Conservation (phyloP, 1,140 invertebrate genomes). For the Formica exsecta region DNA sequence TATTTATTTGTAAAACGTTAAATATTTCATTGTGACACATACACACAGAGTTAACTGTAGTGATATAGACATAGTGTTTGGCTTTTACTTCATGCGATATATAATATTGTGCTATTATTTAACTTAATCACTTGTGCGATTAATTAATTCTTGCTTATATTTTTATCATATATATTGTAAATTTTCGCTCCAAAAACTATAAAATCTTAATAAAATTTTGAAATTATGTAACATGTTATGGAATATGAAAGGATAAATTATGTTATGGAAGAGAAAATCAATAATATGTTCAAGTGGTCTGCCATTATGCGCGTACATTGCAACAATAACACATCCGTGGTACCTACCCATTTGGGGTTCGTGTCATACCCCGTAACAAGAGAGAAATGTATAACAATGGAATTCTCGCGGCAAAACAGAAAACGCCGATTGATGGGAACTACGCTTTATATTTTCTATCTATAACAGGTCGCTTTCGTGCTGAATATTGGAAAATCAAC, state of each 20-base stretch:
- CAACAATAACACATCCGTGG: not conserved
- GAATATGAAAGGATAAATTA: not conserved
- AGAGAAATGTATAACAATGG: slow-evolving; percentile 6
- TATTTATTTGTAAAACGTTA: too few species aligned
- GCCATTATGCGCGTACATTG: not conserved
- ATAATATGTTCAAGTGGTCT: slow-evolving; percentile 6
- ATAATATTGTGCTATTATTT: too few species aligned
- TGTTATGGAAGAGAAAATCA: not conserved
- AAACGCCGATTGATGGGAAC: slow-evolving; percentile 22
- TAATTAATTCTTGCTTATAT: too few species aligned
- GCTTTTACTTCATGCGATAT: too few species aligned
- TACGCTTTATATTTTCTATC: slow-evolving; percentile 13
- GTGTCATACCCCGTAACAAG: not conserved
- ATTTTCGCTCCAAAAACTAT: too few species aligned
- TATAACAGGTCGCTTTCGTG: not conserved
- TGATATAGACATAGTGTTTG: too few species aligned
- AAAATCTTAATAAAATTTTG: too few species aligned
- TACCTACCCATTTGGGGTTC: not conserved
- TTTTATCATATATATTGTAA: too few species aligned
- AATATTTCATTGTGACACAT: too few species aligned
- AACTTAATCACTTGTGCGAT: too few species aligned
- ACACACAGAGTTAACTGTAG: too few species aligned
- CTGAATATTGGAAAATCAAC: slow-evolving; percentile 52
- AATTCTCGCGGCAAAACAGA: slow-evolving; percentile 40
- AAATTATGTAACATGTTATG: not conserved